Evolutionary conservation across 2,113 vertebrate genomes (phyloP).

Genomic region (Natator depressus): DNA sequence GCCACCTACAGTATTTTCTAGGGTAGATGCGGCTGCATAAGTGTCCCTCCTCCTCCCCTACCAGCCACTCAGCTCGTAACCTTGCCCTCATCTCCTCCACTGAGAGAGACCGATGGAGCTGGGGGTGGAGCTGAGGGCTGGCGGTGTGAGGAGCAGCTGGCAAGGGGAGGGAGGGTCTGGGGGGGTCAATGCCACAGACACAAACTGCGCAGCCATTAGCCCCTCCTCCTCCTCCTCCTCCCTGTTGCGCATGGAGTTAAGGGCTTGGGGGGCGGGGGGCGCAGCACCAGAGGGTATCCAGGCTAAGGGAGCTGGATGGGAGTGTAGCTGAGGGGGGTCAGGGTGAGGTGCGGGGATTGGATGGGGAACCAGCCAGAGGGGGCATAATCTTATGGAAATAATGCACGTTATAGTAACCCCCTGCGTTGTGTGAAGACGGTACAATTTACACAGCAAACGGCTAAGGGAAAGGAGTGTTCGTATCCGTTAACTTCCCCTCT

Average conservation of each 20-base stretch:
- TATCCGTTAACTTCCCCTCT: background rate
- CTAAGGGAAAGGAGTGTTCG: background rate
- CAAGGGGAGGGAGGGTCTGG: too few relatives aligned
- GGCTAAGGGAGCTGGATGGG: background rate
- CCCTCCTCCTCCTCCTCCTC: too few relatives aligned
- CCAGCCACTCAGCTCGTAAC: background rate
- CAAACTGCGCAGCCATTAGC: too few relatives aligned
- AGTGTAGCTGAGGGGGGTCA: background rate
- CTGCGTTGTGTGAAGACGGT: background rate
- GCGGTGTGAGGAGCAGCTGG: background rate
- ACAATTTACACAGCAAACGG: background rate
- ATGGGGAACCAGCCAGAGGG: background rate
- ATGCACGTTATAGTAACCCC: background rate
- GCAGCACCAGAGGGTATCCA: background rate
- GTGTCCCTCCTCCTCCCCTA: background rate
- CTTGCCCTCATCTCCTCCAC: background rate
- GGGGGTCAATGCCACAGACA: too few relatives aligned
- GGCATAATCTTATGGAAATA: rapidly evolving
- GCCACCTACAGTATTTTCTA: background rate
- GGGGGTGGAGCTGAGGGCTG: background rate
- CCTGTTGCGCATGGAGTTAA: too few relatives aligned
- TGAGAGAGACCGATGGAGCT: background rate
- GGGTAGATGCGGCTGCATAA: background rate
- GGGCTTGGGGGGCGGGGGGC: background rate
- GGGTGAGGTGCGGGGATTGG: background rate